Conservation (phyloP, 2,888 invertebrate genomes). For the Baronia brevicornis region DNA sequence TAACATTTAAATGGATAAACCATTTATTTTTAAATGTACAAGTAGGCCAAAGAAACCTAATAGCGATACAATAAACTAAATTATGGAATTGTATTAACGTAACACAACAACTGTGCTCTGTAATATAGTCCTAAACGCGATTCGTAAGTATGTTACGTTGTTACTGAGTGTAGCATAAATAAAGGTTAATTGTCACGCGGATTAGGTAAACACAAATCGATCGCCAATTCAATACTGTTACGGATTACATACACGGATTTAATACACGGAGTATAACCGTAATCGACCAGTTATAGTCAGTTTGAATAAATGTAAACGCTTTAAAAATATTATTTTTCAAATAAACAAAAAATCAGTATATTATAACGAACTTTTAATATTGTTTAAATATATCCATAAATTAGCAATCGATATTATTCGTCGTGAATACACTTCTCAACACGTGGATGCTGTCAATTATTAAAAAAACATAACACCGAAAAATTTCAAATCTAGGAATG, state of each 20-base stretch:
- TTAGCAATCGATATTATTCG: no score
- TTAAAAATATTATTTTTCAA: no score
- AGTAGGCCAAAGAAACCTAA: conserved; percentile 38
- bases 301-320: no score
- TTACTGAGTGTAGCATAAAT: conserved; percentile 7
- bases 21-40: conserved; percentile 53
- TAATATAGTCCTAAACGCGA: not conserved
- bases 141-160: conserved; percentile 8
- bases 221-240: not conserved
- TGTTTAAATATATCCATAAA: no score
- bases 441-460: no score
- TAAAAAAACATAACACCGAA: no score
- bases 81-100: conserved; percentile 20
- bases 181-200: conserved; percentile 10
- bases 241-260: no score
- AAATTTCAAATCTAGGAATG: conserved; percentile 6
- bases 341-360: no score
- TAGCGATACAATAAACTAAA: conserved; percentile 16
- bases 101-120: conserved; percentile 5
- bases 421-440: no score
- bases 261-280: no score
- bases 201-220: conserved; percentile 2
- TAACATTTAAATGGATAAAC: conserved; percentile 55
- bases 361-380: no score
- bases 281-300: no score